phyloP scores from a whole-genome alignment of 1,140 invertebrate species.

The Dinoponera quadriceps region DNA sequence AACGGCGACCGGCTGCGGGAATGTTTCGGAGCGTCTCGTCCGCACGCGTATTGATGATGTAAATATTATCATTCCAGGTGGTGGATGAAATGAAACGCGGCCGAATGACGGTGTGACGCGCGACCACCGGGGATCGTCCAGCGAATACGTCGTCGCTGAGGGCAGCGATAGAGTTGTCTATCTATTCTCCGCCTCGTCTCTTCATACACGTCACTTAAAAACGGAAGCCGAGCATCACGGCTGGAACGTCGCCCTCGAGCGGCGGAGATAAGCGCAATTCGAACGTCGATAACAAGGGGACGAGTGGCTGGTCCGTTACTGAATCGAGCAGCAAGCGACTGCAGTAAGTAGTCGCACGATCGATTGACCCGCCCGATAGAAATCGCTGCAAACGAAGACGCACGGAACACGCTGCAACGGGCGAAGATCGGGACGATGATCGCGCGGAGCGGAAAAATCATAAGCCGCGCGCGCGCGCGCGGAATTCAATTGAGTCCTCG shows the following conservation, averaged over 20 bases:
- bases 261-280: constrained; percentile 58
- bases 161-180: neutral
- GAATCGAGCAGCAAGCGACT: constrained; percentile 27
- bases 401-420: neutral
- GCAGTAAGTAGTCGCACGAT: neutral
- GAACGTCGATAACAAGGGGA: constrained; percentile 49
- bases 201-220: neutral
- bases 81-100: neutral
- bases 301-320: constrained; percentile 24
- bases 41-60: neutral
- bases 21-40: neutral
- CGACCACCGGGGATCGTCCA: no score
- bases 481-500: constrained; percentile 23
- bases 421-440: neutral
- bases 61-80: neutral
- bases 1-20: no score
- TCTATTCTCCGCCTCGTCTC: neutral
- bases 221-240: neutral
- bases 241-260: constrained; percentile 10
- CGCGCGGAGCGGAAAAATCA: constrained; percentile 22
- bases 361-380: constrained; percentile 9
- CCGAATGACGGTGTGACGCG: constrained; percentile 1
- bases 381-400: constrained; percentile 31
- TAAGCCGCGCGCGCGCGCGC: neutral
- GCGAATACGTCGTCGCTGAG: no score